phyloP scores from a whole-genome alignment of 2,888 invertebrate species.

The Rhyacophila evoluta region DNA sequence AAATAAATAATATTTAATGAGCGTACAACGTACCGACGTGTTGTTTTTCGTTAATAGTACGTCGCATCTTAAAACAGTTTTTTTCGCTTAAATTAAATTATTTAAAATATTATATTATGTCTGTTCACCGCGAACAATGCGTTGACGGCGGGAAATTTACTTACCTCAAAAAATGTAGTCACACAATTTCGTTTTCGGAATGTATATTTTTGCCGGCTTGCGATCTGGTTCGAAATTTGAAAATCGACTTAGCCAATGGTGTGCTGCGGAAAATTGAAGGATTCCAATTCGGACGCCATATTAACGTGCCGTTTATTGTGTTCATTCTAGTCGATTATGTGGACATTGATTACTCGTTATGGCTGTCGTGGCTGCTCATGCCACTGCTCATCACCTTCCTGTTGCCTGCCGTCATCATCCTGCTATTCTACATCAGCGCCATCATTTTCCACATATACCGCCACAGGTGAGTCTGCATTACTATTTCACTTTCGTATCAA shows the following conservation, averaged over 20 bases:
- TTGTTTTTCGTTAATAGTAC: too few relatives aligned
- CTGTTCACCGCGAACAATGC: neutral
- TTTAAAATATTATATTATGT: too few relatives aligned
- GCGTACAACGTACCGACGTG: too few relatives aligned
- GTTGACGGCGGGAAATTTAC: neutral
- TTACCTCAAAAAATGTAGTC: neutral
- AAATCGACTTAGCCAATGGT: neutral
- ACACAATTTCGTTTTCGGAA: neutral
- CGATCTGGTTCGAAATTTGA: neutral
- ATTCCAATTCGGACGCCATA: neutral
- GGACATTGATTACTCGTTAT: constrained; percentile 85
- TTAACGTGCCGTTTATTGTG: constrained; percentile 48
- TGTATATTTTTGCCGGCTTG: neutral
- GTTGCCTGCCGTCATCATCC: constrained; percentile 82
- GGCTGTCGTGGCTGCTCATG: constrained; percentile 87
- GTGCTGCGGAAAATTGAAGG: neutral
- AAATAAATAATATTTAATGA: too few relatives aligned
- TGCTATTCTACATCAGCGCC: constrained; percentile 85
- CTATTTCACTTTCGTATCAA: too few relatives aligned
- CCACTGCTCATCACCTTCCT: constrained; percentile 88
- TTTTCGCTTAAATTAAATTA: too few relatives aligned
- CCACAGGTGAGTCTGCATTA: constrained; percentile 73
- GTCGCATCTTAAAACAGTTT: too few relatives aligned
- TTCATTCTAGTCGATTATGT: constrained; percentile 79
- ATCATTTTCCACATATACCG: constrained; percentile 89